These are phyloP conservation scores for Allygus modestus DNA, from an alignment of 2,888 invertebrate genomes.

Conservation along the genomic window DNA sequence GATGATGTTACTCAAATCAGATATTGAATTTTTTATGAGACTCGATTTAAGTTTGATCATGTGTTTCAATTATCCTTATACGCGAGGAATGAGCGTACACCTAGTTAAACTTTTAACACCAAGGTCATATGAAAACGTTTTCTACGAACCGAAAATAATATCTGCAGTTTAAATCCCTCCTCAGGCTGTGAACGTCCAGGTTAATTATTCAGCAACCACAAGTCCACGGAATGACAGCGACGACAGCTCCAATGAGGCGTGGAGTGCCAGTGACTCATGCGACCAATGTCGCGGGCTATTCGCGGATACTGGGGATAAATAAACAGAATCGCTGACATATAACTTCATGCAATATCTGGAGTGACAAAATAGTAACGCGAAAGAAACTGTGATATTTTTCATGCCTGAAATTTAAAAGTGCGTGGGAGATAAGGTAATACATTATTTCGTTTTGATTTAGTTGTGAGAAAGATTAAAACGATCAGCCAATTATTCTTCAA, in stretches of 20 bases:
- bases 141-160: neutral
- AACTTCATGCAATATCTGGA: slow-evolving; percentile 6
- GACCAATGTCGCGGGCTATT: neutral
- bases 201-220: neutral
- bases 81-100: too few species aligned
- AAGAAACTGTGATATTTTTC: too few species aligned
- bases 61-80: too few species aligned
- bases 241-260: neutral
- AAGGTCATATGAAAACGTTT: neutral
- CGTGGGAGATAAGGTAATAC: too few species aligned
- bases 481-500: too few species aligned
- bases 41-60: too few species aligned
- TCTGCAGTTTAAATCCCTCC: neutral
- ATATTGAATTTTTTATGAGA: too few species aligned
- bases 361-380: neutral
- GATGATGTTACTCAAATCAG: too few species aligned
- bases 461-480: too few species aligned
- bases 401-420: too few species aligned
- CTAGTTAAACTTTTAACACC: neutral
- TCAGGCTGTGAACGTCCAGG: neutral
- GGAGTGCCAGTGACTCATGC: neutral
- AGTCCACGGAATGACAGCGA: neutral
- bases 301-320: neutral
- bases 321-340: neutral
- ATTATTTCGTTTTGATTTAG: too few species aligned